These are phyloP conservation scores for Mechanitis messenoides DNA, from an alignment of 2,888 invertebrate genomes.

Conservation along the genomic window DNA sequence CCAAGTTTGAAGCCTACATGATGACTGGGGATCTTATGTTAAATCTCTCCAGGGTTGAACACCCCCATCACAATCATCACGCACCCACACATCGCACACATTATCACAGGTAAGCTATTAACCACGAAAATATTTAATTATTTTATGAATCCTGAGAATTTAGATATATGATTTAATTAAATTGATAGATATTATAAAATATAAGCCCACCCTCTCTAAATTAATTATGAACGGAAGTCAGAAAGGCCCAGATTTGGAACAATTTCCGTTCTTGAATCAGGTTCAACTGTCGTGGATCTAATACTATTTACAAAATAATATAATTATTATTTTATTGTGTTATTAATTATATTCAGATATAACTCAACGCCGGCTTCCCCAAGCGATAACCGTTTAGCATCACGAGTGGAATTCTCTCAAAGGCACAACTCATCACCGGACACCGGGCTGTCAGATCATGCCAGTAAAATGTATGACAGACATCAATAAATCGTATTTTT, in stretches of 20 bases:
- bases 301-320: not conserved
- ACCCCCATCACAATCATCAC: constrained; percentile 75
- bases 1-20: constrained; percentile 94
- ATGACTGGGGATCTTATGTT: constrained; percentile 98
- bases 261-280: no score
- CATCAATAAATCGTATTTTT: no score
- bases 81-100: constrained; percentile 69
- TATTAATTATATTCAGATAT: constrained; percentile 48
- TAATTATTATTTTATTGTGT: constrained; percentile 8
- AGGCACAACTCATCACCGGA: constrained; percentile 73
- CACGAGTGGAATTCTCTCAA: constrained; percentile 61
- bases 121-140: not conserved
- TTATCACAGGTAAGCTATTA: constrained; percentile 55
- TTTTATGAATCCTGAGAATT: constrained; percentile 3
- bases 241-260: no score
- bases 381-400: constrained; percentile 56
- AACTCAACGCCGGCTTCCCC: constrained; percentile 76
- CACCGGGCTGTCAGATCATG: constrained; percentile 59
- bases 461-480: constrained; percentile 53
- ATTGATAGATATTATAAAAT: not conserved
- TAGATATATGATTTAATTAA: not conserved
- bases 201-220: constrained; percentile 1
- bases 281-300: no score
- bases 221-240: no score
- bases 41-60: constrained; percentile 90